Base-by-base conservation (phyloP, 2,113 vertebrate species). In the Leptobrachium ailaonicum region DNA sequence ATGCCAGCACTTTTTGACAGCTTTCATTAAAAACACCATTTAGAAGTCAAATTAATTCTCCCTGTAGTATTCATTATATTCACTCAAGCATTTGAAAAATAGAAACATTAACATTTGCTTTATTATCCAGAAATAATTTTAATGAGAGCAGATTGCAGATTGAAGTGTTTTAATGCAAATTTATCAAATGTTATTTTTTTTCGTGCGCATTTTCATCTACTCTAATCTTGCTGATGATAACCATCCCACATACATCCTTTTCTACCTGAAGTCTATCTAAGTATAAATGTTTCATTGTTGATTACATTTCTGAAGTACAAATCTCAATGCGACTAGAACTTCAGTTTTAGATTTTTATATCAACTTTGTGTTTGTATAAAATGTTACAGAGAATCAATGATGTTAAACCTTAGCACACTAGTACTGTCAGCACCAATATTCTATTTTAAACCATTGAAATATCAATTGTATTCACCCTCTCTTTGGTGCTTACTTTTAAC, bases 101-200 rank as follows among this genome's bases (percentile, higher is more conserved):
- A 84, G 83, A 88, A 88, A 87, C 85, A 89, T 87, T 85, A 70
- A 32, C 86, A 87, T 86, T 82, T 85, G 84, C 79, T 81, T 90
- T 86, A 87, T 90, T 87, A 87, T 83, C 74, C 71, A 72, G 32
- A 86, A 87, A 84, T 85, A 84, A 87, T 87, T 87, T 80, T 86
- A 85, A 89, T 85, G 80, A 86, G 85, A 85, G 83, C 68, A 86
- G 53, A 80, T 68, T 89, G 85, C 76, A 89, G 86, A 87, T 86
- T 85, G 87, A 84, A 84, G 83, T 71, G 14, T 0, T 82, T 80
- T 84, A 67, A 68, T 76, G 64, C 64, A 54, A 50, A 58, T 54
- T 7, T 68, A 56, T 68, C 66, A 76, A 74, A 60, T 41, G 9
- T 56, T 68, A 13, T 11, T 56, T 68, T 76, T 76, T 54, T 67